These are phyloP conservation scores for Tenrec ecaudatus DNA, from an alignment of 2,113 vertebrate species.

Conservation along the genomic window DNA sequence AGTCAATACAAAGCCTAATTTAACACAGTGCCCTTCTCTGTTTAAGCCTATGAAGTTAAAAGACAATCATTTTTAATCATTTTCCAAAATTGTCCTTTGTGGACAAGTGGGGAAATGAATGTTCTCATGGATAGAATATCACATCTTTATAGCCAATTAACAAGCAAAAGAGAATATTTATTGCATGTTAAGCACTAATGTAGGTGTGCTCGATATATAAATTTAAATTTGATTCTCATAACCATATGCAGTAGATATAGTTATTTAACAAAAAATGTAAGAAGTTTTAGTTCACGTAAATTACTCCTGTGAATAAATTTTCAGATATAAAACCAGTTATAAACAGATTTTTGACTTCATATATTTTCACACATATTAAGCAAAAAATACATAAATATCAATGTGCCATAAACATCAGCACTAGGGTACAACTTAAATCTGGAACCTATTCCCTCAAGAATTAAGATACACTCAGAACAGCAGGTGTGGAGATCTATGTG, in stretches of 20 bases:
- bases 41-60: not conserved
- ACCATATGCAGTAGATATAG: not conserved
- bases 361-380: slow-evolving; percentile 4
- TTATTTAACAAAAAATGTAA: not conserved
- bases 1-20: no score
- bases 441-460: not conserved
- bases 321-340: not conserved
- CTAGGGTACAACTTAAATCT: not conserved
- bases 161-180: not conserved
- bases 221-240: not conserved
- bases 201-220: not conserved
- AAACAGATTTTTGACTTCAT: not conserved
- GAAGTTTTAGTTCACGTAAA: not conserved
- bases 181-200: not conserved
- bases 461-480: not conserved
- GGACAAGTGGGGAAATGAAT: not conserved
- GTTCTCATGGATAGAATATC: not conserved
- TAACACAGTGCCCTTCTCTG: not conserved
- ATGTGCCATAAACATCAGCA: not conserved
- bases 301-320: not conserved
- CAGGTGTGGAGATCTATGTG: not conserved
- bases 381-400: not conserved
- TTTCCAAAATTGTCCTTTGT: not conserved
- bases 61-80: not conserved
- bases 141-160: not conserved